These are phyloP conservation scores for Eupithecia subfuscata DNA, from an alignment of 2,888 invertebrate genomes.

Conservation along the genomic window DNA sequence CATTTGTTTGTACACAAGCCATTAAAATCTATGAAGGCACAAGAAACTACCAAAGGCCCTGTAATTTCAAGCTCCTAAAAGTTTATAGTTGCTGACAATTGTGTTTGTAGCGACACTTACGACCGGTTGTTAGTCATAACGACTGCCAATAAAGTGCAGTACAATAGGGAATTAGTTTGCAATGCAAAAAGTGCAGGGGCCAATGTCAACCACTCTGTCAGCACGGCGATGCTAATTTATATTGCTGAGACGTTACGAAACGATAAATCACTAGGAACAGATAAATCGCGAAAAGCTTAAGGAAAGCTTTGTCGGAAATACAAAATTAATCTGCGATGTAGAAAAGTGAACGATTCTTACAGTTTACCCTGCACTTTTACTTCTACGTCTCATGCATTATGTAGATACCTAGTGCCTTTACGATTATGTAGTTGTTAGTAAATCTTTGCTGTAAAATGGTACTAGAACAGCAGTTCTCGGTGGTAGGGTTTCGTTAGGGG, in stretches of 20 bases:
- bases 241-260: slow-evolving; percentile 12
- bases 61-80: slow-evolving; percentile 48
- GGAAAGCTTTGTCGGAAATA: not conserved
- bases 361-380: too few species aligned
- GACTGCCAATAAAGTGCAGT: slow-evolving; percentile 57
- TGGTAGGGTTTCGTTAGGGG: not conserved
- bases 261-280: not conserved
- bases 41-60: slow-evolving; percentile 36
- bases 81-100: slow-evolving; percentile 52
- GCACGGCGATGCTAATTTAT: slow-evolving; percentile 19
- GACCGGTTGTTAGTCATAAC: slow-evolving; percentile 65
- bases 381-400: too few species aligned
- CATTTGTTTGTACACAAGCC: slow-evolving; percentile 15
- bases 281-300: not conserved
- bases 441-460: not conserved
- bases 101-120: slow-evolving; percentile 57
- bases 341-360: not conserved
- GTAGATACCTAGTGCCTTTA: not conserved
- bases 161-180: slow-evolving; percentile 63
- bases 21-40: slow-evolving; percentile 32
- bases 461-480: not conserved
- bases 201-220: slow-evolving; percentile 47
- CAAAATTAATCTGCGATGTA: not conserved
- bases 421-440: not conserved
- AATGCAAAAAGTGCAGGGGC: slow-evolving; percentile 51